A percentile compares a stretch with the other conserved stretches of the same genome.
These are phyloP conservation scores for Himalopsyche kuldschensis DNA, from an alignment of 2,888 invertebrate genomes.

Conservation along the genomic window DNA sequence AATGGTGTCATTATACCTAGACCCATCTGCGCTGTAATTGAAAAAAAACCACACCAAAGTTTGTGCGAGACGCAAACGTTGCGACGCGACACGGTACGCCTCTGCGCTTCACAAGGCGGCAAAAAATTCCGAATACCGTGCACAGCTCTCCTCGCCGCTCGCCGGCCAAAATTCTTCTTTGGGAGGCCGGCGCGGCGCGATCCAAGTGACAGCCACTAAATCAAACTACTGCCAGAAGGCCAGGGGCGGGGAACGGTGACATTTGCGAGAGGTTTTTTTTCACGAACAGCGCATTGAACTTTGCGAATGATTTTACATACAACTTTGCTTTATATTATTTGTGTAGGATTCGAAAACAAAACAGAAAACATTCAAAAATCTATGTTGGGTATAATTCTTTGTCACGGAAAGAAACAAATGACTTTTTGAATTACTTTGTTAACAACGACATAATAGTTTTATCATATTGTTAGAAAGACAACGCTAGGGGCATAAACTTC, in stretches of 20 bases:
- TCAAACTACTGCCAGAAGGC: background rate
- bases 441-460: too few species aligned
- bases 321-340: too few species aligned
- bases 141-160: background rate
- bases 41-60: too few species aligned
- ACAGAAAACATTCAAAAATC: too few species aligned
- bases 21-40: too few species aligned
- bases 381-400: too few species aligned
- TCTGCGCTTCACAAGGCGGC: background rate
- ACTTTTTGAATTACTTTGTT: too few species aligned
- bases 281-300: background rate
- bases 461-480: too few species aligned
- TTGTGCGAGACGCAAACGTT: background rate
- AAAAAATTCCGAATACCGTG: background rate
- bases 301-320: background rate
- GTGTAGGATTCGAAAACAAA: too few species aligned
- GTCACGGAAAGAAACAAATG: too few species aligned
- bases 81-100: background rate
- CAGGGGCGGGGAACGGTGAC: background rate
- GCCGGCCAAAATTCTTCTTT: background rate
- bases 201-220: background rate
- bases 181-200: background rate
- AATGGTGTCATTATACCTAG: too few species aligned
- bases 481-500: too few species aligned
- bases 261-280: background rate